Percentiles rank a stretch among this genome's conserved stretches.
phyloP scores from a whole-genome alignment of 2,797 vertebrate species.

The Gephyroberyx darwinii region DNA sequence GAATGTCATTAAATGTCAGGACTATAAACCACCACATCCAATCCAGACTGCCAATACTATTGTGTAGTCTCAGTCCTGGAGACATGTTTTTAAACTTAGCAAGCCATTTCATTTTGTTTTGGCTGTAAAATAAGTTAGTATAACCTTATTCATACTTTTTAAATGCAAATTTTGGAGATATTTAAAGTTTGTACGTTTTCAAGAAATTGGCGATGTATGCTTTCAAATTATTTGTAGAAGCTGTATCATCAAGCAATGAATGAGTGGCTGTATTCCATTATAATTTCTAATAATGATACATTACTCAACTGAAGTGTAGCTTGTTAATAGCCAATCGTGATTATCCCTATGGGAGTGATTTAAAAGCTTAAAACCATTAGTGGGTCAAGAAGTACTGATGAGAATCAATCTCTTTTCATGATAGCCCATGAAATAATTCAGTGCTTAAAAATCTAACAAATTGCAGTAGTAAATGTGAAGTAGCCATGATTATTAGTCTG shows the following conservation, averaged over 20 bases:
- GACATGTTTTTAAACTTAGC: neutral
- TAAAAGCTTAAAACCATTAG: neutral
- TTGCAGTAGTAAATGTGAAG: neutral
- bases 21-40: conserved; percentile 1
- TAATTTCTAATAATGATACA: neutral
- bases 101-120: neutral
- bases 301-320: neutral
- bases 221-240: no score
- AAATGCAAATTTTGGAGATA: no score
- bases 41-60: neutral
- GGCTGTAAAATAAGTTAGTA: neutral
- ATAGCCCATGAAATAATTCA: neutral
- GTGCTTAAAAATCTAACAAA: neutral
- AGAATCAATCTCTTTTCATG: neutral
- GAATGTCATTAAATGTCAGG: neutral
- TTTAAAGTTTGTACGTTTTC: no score
- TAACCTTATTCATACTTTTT: no score
- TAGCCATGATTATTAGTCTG: neutral
- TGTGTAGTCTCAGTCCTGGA: neutral
- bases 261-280: neutral
- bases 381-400: no score
- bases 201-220: no score
- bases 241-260: neutral
- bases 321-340: no score
- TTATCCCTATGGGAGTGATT: neutral